Evolutionary conservation across 2,888 invertebrate species (phyloP).

Genomic region (Sinelater perroti): DNA sequence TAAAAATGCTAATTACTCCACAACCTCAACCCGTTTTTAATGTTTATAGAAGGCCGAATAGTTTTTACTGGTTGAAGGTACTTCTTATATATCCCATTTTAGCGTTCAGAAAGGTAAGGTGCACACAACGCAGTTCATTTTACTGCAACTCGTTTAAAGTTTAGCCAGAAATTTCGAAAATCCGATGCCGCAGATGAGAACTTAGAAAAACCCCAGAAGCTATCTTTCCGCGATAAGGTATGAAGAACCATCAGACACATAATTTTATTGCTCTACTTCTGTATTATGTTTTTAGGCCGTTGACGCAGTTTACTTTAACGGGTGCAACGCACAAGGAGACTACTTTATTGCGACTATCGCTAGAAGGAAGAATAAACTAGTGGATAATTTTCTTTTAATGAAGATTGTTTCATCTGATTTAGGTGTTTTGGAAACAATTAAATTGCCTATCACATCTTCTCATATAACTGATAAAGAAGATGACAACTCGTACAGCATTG

Average conservation of each 20-base stretch:
- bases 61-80: conserved; percentile 65
- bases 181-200: conserved; percentile 41
- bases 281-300: conserved; percentile 64
- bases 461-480: conserved; percentile 62
- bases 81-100: conserved; percentile 61
- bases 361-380: conserved; percentile 64
- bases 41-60: conserved; percentile 63
- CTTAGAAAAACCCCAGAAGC: conserved; percentile 66
- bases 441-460: conserved; percentile 68
- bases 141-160: conserved; percentile 31
- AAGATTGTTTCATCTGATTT: conserved; percentile 55
- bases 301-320: conserved; percentile 73
- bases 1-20: conserved; percentile 28
- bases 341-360: conserved; percentile 70
- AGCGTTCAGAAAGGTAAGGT: conserved; percentile 61
- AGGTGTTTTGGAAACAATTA: conserved; percentile 66
- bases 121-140: conserved; percentile 22
- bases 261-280: background rate
- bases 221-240: conserved; percentile 65
- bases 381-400: conserved; percentile 71
- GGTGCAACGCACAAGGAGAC: conserved; percentile 67
- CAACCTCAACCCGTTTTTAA: conserved; percentile 62
- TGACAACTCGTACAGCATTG: conserved; percentile 66
- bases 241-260: conserved; percentile 23
- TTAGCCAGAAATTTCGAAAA: conserved; percentile 46